These are phyloP conservation scores for Oxyura jamaicensis DNA, from an alignment of 2,113 vertebrate species.

Conservation along the genomic window DNA sequence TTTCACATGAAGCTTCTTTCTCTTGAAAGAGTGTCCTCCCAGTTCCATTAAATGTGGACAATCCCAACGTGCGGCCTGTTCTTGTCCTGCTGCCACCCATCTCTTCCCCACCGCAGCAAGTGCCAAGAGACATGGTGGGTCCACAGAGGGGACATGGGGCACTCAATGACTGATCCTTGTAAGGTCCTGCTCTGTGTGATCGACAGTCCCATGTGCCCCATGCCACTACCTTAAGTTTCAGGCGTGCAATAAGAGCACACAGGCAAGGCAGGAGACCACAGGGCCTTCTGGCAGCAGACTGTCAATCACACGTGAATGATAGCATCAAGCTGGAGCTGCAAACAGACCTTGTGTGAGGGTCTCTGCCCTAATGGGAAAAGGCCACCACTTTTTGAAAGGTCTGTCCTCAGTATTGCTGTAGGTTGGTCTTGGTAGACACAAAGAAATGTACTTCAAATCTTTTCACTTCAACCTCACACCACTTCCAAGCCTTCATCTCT, in stretches of 20 bases:
- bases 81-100: background rate
- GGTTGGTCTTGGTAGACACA: rapidly evolving
- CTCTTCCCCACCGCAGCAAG: background rate
- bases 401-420: background rate
- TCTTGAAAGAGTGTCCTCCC: background rate
- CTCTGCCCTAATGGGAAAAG: background rate
- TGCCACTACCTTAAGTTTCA: background rate
- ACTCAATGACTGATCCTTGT: rapidly evolving
- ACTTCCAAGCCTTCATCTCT: background rate
- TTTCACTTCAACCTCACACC: background rate
- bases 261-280: background rate
- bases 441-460: background rate
- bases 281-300: background rate
- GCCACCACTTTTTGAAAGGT: background rate
- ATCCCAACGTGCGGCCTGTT: background rate
- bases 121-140: background rate
- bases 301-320: background rate
- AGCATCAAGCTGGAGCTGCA: background rate
- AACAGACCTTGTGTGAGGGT: background rate
- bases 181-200: background rate
- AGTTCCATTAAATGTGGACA: background rate
- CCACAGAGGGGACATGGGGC: rapidly evolving
- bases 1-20: background rate
- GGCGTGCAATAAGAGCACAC: background rate
- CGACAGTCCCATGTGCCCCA: rapidly evolving